phyloP scores from a whole-genome alignment of 2,888 invertebrate genomes.

The Coleophora flavipennella region DNA sequence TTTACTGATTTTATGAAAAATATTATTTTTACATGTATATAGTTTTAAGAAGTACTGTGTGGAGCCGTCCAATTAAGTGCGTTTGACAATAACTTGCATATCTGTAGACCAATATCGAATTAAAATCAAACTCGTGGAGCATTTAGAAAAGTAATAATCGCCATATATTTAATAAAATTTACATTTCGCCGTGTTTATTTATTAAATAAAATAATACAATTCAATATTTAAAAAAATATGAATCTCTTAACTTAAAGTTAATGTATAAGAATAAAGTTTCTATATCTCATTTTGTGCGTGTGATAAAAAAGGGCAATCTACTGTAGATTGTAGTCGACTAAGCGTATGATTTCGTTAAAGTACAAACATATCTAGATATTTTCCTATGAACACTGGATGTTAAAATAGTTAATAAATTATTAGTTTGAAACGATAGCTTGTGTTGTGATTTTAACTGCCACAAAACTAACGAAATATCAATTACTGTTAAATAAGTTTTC shows the following conservation, averaged over 20 bases:
- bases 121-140: constrained; percentile 24
- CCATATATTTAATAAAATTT: constrained; percentile 67
- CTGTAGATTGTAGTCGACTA: constrained; percentile 22
- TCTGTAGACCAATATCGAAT: constrained; percentile 14
- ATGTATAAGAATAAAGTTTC: constrained; percentile 37
- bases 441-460: background rate
- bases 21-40: too few relatives aligned
- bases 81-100: constrained; percentile 7
- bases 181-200: constrained; percentile 47
- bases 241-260: constrained; percentile 18
- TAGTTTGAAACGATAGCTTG: constrained; percentile 1
- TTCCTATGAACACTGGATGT: constrained; percentile 18
- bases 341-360: constrained; percentile 24
- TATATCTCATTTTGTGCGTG: constrained; percentile 47
- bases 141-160: constrained; percentile 67
- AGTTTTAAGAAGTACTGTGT: too few relatives aligned
- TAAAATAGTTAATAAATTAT: constrained; percentile 6
- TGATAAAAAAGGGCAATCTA: constrained; percentile 44
- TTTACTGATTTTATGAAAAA: too few relatives aligned
- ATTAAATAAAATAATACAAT: constrained; percentile 32
- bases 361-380: constrained; percentile 5
- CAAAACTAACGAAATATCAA: constrained; percentile 2
- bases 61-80: too few relatives aligned
- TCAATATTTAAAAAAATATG: constrained; percentile 22
- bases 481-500: background rate